phyloP scores from a whole-genome alignment of 2,113 vertebrate genomes.

The Sclerurus mexicanus region DNA sequence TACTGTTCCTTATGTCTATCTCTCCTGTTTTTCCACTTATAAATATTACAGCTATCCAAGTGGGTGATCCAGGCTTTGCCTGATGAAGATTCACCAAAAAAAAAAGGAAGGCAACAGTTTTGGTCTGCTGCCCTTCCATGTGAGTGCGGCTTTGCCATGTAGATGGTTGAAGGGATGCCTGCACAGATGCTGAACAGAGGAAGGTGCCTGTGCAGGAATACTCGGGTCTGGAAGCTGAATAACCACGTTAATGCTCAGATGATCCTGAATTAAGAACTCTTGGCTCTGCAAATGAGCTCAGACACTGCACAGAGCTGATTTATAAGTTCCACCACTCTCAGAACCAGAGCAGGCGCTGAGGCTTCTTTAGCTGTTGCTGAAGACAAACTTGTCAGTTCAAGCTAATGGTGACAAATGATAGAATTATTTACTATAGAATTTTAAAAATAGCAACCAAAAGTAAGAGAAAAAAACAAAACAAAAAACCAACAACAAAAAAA shows the following conservation, averaged over 20 bases:
- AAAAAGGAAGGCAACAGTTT: neutral
- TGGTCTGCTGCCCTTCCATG: neutral
- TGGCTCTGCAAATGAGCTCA: neutral
- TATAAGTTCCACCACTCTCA: neutral
- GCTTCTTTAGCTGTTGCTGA: neutral
- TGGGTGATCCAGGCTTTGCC: neutral
- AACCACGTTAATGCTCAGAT: neutral
- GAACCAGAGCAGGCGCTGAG: rapidly evolving
- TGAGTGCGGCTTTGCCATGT: neutral
- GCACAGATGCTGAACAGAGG: neutral
- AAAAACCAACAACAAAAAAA: too few relatives aligned
- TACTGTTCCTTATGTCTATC: neutral
- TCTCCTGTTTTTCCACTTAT: neutral
- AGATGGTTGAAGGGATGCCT: neutral
- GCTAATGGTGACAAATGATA: neutral
- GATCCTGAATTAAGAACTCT: neutral
- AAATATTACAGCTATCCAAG: neutral
- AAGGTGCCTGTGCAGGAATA: neutral
- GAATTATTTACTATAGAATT: neutral
- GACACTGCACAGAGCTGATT: neutral
- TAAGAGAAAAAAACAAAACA: neutral
- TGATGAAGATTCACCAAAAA: neutral
- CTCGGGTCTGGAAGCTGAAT: neutral
- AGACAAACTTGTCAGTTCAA: neutral
- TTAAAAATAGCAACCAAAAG: neutral